Conservation (phyloP, 37 sponge, comb jelly and placozoan genomes). For the Spongilla lacustris region DNA sequence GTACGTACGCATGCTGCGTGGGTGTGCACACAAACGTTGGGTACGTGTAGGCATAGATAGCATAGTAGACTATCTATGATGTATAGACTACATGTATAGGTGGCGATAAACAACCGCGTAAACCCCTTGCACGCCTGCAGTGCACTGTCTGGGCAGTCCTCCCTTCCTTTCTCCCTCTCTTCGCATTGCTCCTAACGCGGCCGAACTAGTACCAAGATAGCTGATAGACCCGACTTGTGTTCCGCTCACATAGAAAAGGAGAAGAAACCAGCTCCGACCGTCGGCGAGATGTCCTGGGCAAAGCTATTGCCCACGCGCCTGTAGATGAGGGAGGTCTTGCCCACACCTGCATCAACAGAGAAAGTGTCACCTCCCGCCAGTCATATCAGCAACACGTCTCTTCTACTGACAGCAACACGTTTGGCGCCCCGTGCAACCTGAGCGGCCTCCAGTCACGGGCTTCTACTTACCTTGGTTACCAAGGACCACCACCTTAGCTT, state of each 20-base stretch:
- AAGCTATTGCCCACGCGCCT: constrained; percentile 81
- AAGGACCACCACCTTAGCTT: constrained; percentile 87
- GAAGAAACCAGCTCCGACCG: constrained; percentile 96
- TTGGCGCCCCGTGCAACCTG: not conserved
- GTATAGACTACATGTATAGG: too few species aligned
- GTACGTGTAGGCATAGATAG: too few species aligned
- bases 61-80: too few species aligned
- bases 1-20: not conserved
- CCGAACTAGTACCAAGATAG: too few species aligned
- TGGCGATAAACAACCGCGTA: too few species aligned
- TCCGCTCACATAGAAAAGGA: constrained; percentile 87
- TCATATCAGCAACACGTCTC: too few species aligned
- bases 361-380: too few species aligned
- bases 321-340: constrained; percentile 91
- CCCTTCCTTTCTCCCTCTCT: not conserved
- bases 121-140: not conserved
- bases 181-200: too few species aligned
- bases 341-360: constrained; percentile 72
- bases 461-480: constrained; percentile 75
- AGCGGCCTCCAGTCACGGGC: not conserved
- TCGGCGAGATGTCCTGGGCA: constrained; percentile 67
- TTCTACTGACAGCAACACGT: not conserved
- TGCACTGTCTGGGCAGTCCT: not conserved
- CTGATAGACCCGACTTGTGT: too few species aligned
- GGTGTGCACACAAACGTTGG: too few species aligned